Base-by-base conservation (phyloP, 2,888 invertebrate species). In the Steinernema carpocapsae region DNA sequence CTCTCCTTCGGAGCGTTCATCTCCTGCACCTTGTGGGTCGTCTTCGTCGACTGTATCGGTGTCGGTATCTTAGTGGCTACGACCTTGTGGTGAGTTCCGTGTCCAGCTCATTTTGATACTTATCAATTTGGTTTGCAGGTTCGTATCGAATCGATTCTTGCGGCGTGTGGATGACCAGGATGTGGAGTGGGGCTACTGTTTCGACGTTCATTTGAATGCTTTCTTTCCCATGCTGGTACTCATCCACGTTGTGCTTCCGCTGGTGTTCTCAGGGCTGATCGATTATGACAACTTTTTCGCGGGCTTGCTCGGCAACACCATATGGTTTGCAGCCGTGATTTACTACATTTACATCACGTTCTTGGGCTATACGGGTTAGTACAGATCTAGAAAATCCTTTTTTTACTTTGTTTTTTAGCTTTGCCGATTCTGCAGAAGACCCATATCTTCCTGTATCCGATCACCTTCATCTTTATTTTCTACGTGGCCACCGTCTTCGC, bases 331-430 rank as follows among this genome's bases (percentile, higher is more conserved):
- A 45, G 94, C 95, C 4, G 90, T 93, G 77, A 91, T 92, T 76
- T 97, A 97, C 89, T 97, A 97, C 88, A 90, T 95, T 78, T 97
- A 97, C 88, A 96, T 97, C 85, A 95, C 97, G 45, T 97, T 97
- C 89, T 91, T 97, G 76, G 97, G 97, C 81, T 97, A 97, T 88
- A 95, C 93, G 89, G 93, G 93, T 94, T 87, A 92, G 45, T 19
- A n/a, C 22, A 22, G 42, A 19, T 76, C 17, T n/a, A n/a, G n/a
- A n/a, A n/a, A n/a, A n/a, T 26, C 12, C 14, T 24, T 10, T 72
- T 45, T 46, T 26, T 2, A 22, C n/a, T 64, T 48, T 45, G 17
- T n/a, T n/a, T 91, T 91, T 72, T 91, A 94, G 94, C 94, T 88
- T 90, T 97, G 78, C 93, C 94, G 48, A 93, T 93, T 88, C 90